Evolutionary conservation across 2,113 vertebrate species (phyloP).

Genomic region (Ciconia maguari): DNA sequence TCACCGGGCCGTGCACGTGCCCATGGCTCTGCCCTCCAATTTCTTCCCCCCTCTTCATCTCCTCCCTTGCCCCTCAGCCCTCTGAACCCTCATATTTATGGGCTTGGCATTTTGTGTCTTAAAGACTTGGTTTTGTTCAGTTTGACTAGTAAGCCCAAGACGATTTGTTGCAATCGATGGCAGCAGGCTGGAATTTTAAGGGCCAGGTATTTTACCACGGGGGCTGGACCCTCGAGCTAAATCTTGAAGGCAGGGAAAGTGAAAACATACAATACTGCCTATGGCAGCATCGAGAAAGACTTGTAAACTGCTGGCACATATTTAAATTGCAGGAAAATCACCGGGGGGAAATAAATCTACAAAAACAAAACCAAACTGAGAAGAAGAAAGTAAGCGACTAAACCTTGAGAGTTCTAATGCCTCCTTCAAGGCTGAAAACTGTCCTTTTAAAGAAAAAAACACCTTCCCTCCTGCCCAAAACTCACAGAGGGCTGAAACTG

Average conservation of each 20-base stretch:
- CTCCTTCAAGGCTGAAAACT: background rate
- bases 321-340: constrained; percentile 55
- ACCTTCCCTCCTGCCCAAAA: background rate
- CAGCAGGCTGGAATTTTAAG: constrained; percentile 35
- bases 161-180: constrained; percentile 4
- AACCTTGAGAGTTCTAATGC: background rate
- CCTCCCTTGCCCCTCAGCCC: background rate
- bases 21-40: background rate
- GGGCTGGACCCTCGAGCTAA: background rate
- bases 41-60: background rate
- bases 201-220: constrained; percentile 13
- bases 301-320: constrained; percentile 38
- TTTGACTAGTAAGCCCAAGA: constrained; percentile 22
- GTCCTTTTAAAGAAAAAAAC: background rate
- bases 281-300: background rate
- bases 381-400: background rate
- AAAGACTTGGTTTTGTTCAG: constrained; percentile 2
- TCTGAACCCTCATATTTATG: background rate
- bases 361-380: background rate
- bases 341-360: background rate
- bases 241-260: constrained; percentile 2
- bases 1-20: accelerated
- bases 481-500: background rate
- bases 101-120: background rate
- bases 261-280: background rate